phyloP scores from a whole-genome alignment of 2,797 vertebrate species.

The Gobionotothen gibberifrons region DNA sequence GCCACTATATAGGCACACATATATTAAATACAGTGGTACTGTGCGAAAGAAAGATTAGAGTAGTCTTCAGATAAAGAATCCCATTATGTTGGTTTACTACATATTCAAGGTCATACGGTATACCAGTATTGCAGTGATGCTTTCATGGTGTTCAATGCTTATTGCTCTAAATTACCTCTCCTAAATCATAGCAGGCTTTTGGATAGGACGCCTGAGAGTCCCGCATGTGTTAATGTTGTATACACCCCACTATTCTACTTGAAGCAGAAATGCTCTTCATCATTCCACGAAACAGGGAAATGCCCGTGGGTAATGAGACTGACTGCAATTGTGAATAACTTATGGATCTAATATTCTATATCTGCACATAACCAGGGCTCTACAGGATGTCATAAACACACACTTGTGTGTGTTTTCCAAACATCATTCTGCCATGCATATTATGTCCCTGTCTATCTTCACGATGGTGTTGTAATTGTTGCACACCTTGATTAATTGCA shows the following conservation, averaged over 20 bases:
- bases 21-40: conserved; percentile 65
- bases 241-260: conserved; percentile 75
- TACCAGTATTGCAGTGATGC: conserved; percentile 68
- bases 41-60: conserved; percentile 74
- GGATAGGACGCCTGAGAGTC: conserved; percentile 81
- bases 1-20: conserved; percentile 70
- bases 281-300: conserved; percentile 79
- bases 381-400: conserved; percentile 78
- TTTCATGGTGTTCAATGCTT: conserved; percentile 81
- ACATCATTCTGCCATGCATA: conserved; percentile 73
- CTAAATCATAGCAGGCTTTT: conserved; percentile 83
- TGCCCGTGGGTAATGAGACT: conserved; percentile 82
- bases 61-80: conserved; percentile 81
- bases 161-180: conserved; percentile 86
- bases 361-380: conserved; percentile 78
- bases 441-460: conserved; percentile 75
- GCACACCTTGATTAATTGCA: conserved; percentile 64
- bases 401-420: conserved; percentile 79
- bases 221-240: conserved; percentile 83
- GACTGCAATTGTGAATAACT: conserved; percentile 86
- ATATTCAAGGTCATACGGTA: conserved; percentile 82
- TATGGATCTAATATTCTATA: conserved; percentile 88
- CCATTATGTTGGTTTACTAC: conserved; percentile 83
- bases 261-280: conserved; percentile 78
- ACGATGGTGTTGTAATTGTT: conserved; percentile 61